Conservation (phyloP, 2,888 invertebrate species). For the Clitarchus hookeri region DNA sequence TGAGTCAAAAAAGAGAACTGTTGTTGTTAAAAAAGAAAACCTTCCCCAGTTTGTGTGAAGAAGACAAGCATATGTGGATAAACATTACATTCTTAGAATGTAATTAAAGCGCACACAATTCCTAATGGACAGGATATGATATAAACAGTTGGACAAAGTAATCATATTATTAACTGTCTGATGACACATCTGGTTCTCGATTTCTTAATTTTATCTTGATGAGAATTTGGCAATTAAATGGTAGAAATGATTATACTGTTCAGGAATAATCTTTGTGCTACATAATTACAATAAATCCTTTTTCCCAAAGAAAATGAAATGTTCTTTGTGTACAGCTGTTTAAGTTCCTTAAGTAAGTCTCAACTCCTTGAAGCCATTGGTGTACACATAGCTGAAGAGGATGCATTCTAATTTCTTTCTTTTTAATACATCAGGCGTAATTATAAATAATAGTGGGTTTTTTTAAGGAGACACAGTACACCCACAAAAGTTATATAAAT, state of each 20-base stretch:
- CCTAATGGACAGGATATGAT: too few species aligned
- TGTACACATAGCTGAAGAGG: constrained; percentile 22
- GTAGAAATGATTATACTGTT: neutral
- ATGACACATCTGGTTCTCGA: neutral
- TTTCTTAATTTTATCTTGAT: neutral
- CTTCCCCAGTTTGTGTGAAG: too few species aligned
- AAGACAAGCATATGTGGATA: too few species aligned
- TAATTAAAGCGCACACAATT: too few species aligned
- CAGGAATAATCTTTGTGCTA: neutral
- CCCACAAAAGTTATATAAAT: too few species aligned
- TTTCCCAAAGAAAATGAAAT: constrained; percentile 20
- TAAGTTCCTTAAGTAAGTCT: constrained; percentile 3
- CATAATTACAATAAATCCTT: constrained; percentile 21
- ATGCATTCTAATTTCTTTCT: neutral
- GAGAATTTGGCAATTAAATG: neutral
- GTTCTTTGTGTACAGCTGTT: constrained; percentile 17
- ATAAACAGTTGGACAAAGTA: neutral
- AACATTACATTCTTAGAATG: too few species aligned
- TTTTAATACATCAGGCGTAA: constrained; percentile 27
- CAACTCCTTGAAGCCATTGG: neutral
- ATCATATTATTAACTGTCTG: neutral
- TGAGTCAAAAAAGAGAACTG: too few species aligned
- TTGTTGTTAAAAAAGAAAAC: too few species aligned
- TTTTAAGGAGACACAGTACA: too few species aligned
- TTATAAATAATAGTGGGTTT: too few species aligned